Conservation (phyloP, 2,113 vertebrate species). For the Pleuronectes platessa region DNA sequence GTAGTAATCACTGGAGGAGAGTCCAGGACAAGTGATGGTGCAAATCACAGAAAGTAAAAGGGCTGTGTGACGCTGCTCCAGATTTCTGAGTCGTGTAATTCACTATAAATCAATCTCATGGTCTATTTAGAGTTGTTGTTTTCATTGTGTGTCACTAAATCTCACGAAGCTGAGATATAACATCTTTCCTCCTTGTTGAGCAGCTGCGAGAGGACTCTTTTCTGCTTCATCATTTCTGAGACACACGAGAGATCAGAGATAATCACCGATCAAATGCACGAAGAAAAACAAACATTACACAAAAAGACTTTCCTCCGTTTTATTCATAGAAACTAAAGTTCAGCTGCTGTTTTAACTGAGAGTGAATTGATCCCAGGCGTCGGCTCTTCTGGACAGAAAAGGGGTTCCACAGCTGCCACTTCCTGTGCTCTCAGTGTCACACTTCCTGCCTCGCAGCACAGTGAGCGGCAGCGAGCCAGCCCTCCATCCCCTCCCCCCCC, state of each 20-base stretch:
- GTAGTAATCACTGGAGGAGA: too few species aligned
- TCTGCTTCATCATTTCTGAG: too few species aligned
- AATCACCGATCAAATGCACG: neutral
- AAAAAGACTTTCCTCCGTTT: neutral
- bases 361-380: conserved; percentile 21
- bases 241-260: too few species aligned
- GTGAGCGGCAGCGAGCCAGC: conserved; percentile 48
- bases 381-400: conserved; percentile 8
- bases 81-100: too few species aligned
- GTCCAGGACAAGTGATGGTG: too few species aligned
- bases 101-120: too few species aligned
- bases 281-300: neutral
- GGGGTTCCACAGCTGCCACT: conserved; percentile 57
- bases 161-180: neutral
- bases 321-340: neutral
- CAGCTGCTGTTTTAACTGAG: neutral
- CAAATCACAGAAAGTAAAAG: too few species aligned
- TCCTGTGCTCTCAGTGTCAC: conserved; percentile 68
- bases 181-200: too few species aligned
- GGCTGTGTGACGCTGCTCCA: too few species aligned
- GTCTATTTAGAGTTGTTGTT: too few species aligned
- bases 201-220: too few species aligned
- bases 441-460: conserved; percentile 70
- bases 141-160: too few species aligned
- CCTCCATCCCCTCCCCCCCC: neutral